A percentile compares a stretch with the other conserved stretches of the same genome.
Evolutionary conservation across 2,113 vertebrate genomes (phyloP).

Genomic region (Cyprichromis sp.): DNA sequence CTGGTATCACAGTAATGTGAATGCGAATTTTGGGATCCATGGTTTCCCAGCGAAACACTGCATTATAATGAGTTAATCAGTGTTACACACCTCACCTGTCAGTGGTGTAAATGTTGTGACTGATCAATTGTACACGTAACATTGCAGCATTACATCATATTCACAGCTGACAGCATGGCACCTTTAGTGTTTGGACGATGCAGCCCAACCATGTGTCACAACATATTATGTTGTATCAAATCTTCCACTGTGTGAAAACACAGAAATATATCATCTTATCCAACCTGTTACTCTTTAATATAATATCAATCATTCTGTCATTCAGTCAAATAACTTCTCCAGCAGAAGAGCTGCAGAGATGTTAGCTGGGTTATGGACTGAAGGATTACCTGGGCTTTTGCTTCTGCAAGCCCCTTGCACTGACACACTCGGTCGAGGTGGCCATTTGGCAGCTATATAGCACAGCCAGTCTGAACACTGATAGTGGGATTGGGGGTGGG

Average conservation of each 20-base stretch:
- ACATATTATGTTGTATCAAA: background rate
- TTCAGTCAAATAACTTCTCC: background rate
- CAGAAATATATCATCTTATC: background rate
- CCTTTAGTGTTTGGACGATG: background rate
- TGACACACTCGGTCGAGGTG: conserved; percentile 20
- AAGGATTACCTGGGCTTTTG: conserved; percentile 31
- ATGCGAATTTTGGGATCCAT: background rate
- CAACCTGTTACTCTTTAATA: background rate
- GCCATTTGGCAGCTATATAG: conserved; percentile 17
- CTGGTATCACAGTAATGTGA: background rate
- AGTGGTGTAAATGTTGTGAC: background rate
- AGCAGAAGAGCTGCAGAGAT: background rate
- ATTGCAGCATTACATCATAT: background rate
- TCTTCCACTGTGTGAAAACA: background rate
- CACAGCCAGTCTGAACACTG: background rate
- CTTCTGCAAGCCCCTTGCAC: conserved; percentile 7
- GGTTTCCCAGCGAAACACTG: background rate
- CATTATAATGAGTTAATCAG: background rate
- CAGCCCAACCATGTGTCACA: background rate
- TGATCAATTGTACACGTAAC: background rate
- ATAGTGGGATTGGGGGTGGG: background rate
- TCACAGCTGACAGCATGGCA: background rate
- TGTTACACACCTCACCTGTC: background rate
- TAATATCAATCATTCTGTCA: background rate
- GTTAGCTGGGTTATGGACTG: conserved; percentile 35